phyloP scores from a whole-genome alignment of 2,888 invertebrate species.

The Polydrusus pterygomalis region DNA sequence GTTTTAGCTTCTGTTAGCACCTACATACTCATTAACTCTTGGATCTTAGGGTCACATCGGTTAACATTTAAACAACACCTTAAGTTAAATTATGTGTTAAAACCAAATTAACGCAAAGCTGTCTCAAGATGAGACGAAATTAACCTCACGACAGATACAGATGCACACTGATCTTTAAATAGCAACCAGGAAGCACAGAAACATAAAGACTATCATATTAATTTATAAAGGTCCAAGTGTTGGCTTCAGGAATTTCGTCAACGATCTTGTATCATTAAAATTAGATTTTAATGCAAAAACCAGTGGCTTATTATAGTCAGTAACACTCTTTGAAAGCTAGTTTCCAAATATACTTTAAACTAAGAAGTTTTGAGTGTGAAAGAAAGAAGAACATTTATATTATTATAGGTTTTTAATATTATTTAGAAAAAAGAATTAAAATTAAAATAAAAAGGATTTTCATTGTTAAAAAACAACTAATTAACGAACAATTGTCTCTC shows the following conservation, averaged over 20 bases:
- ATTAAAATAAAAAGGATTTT: too few species aligned
- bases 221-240: neutral
- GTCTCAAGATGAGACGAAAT: slow-evolving; percentile 6
- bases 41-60: neutral
- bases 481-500: too few species aligned
- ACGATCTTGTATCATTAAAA: too few species aligned
- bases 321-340: too few species aligned
- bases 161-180: slow-evolving; percentile 31
- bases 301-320: too few species aligned
- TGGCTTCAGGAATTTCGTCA: neutral
- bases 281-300: too few species aligned
- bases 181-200: slow-evolving; percentile 33
- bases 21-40: neutral
- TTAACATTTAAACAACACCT: neutral
- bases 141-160: slow-evolving; percentile 32
- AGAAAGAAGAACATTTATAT: too few species aligned
- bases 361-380: too few species aligned
- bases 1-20: neutral
- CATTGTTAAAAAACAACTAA: too few species aligned
- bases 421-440: too few species aligned
- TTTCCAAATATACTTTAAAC: too few species aligned
- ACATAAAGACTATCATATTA: slow-evolving; percentile 13
- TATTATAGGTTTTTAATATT: too few species aligned
- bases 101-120: neutral
- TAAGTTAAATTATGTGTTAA: slow-evolving; percentile 10